phyloP scores from a whole-genome alignment of 2,797 vertebrate species.

The Rhinogobio ventralis region DNA sequence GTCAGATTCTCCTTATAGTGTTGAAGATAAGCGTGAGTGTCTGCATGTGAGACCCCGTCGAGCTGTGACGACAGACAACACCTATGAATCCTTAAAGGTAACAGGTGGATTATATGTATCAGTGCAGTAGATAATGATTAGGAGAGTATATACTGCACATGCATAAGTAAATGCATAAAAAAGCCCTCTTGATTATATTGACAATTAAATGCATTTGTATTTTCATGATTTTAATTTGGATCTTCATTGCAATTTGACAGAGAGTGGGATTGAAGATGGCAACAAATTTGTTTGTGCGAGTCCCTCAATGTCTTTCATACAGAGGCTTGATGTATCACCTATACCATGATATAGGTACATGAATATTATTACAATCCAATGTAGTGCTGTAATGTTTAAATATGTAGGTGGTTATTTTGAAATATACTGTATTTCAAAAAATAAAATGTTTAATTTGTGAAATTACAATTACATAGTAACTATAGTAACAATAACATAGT shows the following conservation, averaged over 20 bases:
- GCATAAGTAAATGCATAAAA: neutral
- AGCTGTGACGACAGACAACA: neutral
- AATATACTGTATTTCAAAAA: neutral
- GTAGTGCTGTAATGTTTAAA: neutral
- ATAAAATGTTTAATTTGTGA: too few relatives aligned
- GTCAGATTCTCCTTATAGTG: neutral
- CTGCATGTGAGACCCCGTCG: constrained; percentile 32
- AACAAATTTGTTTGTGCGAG: constrained; percentile 48
- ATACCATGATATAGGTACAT: neutral
- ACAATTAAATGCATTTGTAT: neutral
- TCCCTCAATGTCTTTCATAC: constrained; percentile 37
- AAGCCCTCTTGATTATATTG: neutral
- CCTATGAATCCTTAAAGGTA: constrained; percentile 46
- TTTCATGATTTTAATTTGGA: neutral
- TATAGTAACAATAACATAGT: too few relatives aligned
- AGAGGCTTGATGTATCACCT: constrained; percentile 1
- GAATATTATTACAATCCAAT: neutral
- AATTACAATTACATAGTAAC: too few relatives aligned
- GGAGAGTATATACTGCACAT: neutral
- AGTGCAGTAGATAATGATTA: neutral
- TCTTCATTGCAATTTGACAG: constrained; percentile 14
- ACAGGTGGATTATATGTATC: neutral
- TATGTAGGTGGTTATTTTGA: neutral
- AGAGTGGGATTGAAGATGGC: constrained; percentile 52
- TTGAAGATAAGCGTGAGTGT: constrained; percentile 41